Evolutionary conservation across 2,113 vertebrate genomes (phyloP).

Genomic region (Syrrhaptes paradoxus): DNA sequence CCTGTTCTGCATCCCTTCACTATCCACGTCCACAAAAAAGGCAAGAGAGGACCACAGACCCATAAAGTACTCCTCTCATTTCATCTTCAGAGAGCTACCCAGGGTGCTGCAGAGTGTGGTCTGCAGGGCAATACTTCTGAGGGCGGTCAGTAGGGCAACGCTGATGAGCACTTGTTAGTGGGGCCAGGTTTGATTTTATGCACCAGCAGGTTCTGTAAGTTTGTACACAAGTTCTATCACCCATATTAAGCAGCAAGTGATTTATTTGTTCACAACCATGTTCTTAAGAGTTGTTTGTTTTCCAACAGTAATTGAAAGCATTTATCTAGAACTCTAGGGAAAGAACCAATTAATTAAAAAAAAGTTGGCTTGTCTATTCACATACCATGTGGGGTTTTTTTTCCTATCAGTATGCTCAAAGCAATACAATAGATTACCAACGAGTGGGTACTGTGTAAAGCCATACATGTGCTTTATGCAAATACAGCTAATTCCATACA

Average conservation of each 20-base stretch:
- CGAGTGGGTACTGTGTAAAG: neutral
- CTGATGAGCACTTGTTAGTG: neutral
- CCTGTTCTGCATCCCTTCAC: neutral
- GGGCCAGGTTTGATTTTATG: neutral
- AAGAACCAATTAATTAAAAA: neutral
- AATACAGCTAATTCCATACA: neutral
- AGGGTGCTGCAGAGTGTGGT: neutral
- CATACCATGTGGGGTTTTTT: accelerated
- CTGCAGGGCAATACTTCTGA: neutral
- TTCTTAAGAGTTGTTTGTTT: neutral
- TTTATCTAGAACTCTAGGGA: neutral
- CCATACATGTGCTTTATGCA: neutral
- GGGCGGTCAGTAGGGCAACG: neutral
- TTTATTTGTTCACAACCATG: neutral
- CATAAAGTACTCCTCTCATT: neutral
- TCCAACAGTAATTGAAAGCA: neutral
- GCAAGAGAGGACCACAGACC: neutral
- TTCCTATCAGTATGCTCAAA: neutral
- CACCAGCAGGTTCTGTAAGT: neutral
- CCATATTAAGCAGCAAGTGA: neutral
- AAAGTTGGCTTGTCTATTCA: neutral
- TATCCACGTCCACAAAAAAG: neutral
- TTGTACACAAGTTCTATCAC: neutral
- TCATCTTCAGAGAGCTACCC: neutral
- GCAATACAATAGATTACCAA: neutral